Evolutionary conservation across 2,888 invertebrate genomes (phyloP).

Genomic region (Aphidius colemani): DNA sequence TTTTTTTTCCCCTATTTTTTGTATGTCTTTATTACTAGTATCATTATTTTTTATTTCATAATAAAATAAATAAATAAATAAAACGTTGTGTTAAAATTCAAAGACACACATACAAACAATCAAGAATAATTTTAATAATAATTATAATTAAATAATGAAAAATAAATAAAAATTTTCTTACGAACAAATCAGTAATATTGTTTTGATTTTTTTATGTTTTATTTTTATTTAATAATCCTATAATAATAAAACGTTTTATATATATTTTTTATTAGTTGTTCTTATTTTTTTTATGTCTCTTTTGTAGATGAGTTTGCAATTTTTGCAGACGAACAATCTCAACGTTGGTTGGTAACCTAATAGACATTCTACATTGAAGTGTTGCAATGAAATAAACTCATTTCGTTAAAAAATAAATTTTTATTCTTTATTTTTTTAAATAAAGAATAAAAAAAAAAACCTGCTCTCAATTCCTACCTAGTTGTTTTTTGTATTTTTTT

Average conservation of each 20-base stretch:
- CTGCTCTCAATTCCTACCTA: neutral
- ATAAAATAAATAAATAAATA: constrained; percentile 12
- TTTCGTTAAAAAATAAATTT: constrained; percentile 54
- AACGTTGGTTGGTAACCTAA: constrained; percentile 54
- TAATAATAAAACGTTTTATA: no score
- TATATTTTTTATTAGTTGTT: constrained; percentile 26
- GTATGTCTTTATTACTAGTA: neutral
- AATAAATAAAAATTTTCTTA: neutral
- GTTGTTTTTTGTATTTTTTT: neutral
- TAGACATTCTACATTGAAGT: constrained; percentile 58
- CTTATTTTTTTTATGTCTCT: constrained; percentile 37
- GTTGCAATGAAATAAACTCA: constrained; percentile 60
- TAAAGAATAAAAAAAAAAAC: neutral
- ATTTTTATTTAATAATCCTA: neutral
- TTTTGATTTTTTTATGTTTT: neutral
- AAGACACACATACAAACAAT: neutral
- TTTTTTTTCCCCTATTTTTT: constrained; percentile 11
- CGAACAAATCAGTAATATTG: constrained; percentile 6
- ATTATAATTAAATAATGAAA: constrained; percentile 13
- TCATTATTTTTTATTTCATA: neutral
- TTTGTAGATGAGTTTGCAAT: constrained; percentile 47
- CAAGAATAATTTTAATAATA: constrained; percentile 15
- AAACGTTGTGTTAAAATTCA: constrained; percentile 9
- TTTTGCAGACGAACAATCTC: constrained; percentile 44
- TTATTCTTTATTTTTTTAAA: constrained; percentile 21